phyloP scores from a whole-genome alignment of 2,888 invertebrate genomes.

The Dioctria linearis region DNA sequence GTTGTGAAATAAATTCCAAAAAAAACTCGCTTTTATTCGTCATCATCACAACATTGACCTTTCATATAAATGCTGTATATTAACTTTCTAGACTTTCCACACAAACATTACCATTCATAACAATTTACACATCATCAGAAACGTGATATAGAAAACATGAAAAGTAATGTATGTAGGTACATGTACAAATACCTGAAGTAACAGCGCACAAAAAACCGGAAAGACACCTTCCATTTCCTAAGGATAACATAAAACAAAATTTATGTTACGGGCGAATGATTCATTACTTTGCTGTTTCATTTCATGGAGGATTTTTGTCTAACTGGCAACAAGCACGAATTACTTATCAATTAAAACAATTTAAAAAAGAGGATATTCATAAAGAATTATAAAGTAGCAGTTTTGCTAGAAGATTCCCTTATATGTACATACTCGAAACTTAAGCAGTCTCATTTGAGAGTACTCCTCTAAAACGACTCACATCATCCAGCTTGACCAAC shows the following conservation, averaged over 20 bases:
- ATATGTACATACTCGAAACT: neutral
- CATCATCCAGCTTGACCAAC: neutral
- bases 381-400: no score
- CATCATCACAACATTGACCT: neutral
- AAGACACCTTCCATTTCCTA: constrained; percentile 20
- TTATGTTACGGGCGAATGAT: constrained; percentile 20
- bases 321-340: no score
- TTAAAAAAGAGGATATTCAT: no score
- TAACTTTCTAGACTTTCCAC: neutral
- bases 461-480: neutral
- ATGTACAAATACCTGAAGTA: neutral
- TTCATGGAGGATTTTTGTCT: no score
- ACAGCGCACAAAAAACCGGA: neutral
- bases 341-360: no score
- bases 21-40: no score
- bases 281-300: constrained; percentile 9
- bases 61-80: neutral
- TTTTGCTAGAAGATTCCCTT: no score
- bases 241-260: neutral
- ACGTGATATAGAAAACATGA: neutral
- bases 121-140: neutral
- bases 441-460: neutral
- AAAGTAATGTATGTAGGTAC: neutral
- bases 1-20: no score
- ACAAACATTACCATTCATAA: neutral